Base-by-base conservation (phyloP, 1,140 invertebrate genomes). In the Drosophila chauvacae region DNA sequence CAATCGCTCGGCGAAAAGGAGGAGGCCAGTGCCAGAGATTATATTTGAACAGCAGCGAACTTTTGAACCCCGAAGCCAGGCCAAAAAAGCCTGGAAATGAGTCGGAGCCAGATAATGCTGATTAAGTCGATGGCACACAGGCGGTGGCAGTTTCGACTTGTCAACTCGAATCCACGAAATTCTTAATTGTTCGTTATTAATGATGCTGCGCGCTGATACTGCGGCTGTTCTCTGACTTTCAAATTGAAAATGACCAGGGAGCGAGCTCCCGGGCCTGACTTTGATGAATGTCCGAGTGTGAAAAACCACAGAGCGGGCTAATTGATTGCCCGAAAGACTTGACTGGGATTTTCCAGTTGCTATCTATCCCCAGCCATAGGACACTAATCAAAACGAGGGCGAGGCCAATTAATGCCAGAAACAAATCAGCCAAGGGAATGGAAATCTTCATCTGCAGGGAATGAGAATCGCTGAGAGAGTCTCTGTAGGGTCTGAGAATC, bases 161-260 rank as follows among this genome's bases (percentile, higher is more conserved):
- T 80, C 76, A 71, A 72, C 77, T 80, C 63, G 63, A 62, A 80
- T 80, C 65, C 71, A 76, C 64, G 72, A 76, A 72, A 73, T 82
- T 84, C 81, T 84, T 84, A 84, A 83, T 83, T 83, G 81, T 83
- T 84, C 82, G 81, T 84, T 83, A 83, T 83, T 84, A 83, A 83
- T 83, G 80, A 83, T 83, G 76, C 57, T 68, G 45, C 72, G 45
- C 77, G 5, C 53, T 76, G 65, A 68, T 74, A 73, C 37, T 41
- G 44, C 44, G 45, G 39, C 58, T 69, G 55, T 30, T 51, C 14
- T 73, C 53, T 76, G 80, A 84, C 64, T 84, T 68, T 84, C 76
- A 84, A 83, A 84, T 84, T 84, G 81, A 84, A 84, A 84, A 84
- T 72, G 81, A 71, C 64, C 45, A 30, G 35, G 37, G 45, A 58